Percentiles rank a stretch among this genome's conserved stretches.
phyloP scores from a whole-genome alignment of 2,113 vertebrate species.

The Micromys minutus region DNA sequence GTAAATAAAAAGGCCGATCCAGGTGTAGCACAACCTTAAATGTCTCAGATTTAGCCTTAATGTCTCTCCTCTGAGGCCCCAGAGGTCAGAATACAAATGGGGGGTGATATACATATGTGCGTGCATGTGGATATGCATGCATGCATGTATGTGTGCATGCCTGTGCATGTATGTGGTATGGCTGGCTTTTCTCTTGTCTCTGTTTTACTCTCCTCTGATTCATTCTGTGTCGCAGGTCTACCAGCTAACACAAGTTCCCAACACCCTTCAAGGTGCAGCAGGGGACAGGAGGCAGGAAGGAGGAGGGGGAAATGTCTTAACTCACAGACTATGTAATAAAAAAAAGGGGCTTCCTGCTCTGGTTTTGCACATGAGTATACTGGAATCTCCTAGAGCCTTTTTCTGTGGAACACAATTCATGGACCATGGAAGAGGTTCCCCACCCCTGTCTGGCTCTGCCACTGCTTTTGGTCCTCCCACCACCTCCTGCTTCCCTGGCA shows the following conservation, averaged over 20 bases:
- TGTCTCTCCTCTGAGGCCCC: not conserved
- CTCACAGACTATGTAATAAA: not conserved
- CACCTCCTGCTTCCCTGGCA: not conserved
- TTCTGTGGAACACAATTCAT: not conserved
- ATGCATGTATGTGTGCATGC: too few relatives aligned
- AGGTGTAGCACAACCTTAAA: not conserved
- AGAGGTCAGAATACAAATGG: not conserved
- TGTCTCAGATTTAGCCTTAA: not conserved
- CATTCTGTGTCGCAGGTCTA: not conserved
- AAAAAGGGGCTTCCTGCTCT: not conserved
- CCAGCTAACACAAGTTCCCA: not conserved
- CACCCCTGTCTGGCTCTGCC: not conserved
- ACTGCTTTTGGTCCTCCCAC: not conserved
- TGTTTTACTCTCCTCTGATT: not conserved
- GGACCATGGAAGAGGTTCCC: not conserved
- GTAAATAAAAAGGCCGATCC: not conserved
- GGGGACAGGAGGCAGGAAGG: not conserved
- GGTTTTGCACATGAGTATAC: not conserved
- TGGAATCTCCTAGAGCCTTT: not conserved
- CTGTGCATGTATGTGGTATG: not conserved
- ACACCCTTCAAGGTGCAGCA: not conserved
- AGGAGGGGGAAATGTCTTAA: not conserved
- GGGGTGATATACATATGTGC: rapidly evolving
- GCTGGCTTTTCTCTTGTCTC: not conserved
- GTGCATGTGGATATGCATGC: rapidly evolving